These are phyloP conservation scores for Lobophora halterata DNA, from an alignment of 2,888 invertebrate genomes.

Conservation along the genomic window DNA sequence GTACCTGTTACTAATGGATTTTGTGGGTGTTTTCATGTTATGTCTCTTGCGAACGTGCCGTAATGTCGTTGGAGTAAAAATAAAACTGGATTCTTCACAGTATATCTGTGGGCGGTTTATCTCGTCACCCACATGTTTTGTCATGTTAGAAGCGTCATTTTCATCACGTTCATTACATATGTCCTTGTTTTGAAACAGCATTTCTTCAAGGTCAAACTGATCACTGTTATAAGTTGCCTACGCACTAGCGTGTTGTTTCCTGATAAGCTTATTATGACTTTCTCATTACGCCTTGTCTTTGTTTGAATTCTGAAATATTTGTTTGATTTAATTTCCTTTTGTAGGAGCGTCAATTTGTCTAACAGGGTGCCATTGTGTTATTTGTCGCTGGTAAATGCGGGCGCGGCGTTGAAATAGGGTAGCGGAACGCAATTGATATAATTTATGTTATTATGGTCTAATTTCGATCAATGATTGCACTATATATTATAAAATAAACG, in stretches of 20 bases:
- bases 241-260: conserved; percentile 13
- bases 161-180: conserved; percentile 33
- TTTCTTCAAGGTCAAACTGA: conserved; percentile 16
- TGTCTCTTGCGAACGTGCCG: conserved; percentile 18
- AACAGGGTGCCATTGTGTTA: conserved; percentile 36
- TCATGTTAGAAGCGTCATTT: conserved; percentile 33
- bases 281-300: conserved; percentile 22
- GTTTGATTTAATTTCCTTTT: conserved; percentile 22
- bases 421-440: conserved; percentile 22
- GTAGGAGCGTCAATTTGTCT: conserved; percentile 22
- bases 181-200: conserved; percentile 27
- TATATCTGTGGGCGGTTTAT: conserved; percentile 40
- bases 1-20: conserved; percentile 17
- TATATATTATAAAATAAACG: conserved; percentile 20
- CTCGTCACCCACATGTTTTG: conserved; percentile 41
- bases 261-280: conserved; percentile 9
- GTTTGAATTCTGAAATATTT: too few species aligned
- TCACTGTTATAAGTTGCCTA: conserved; percentile 5
- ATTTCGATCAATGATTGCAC: conserved; percentile 27
- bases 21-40: conserved; percentile 25
- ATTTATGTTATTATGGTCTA: conserved; percentile 29
- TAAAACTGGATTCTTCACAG: conserved; percentile 37
- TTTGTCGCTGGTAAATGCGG: conserved; percentile 47
- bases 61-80: conserved; percentile 31
- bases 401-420: conserved; percentile 30